Evolutionary conservation across 2,113 vertebrate species (phyloP).

Genomic region (Austrofundulus limnaeus): DNA sequence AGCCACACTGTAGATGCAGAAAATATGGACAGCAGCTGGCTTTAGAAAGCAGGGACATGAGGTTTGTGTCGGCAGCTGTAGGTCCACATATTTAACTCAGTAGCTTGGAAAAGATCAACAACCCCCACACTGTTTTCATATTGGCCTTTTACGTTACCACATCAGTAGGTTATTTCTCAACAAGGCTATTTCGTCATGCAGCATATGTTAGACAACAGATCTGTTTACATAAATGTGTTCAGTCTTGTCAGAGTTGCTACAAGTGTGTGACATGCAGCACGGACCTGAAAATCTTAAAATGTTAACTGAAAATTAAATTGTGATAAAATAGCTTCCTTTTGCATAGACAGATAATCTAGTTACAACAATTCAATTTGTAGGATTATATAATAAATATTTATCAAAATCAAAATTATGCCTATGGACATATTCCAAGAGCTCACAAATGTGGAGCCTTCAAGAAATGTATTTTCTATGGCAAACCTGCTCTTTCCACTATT

Average conservation of each 20-base stretch:
- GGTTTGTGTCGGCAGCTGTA: neutral
- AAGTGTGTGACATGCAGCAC: too few relatives aligned
- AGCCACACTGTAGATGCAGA: neutral
- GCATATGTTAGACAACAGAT: neutral
- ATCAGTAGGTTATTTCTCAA: slow-evolving; percentile 22
- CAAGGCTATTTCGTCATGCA: slow-evolving; percentile 2
- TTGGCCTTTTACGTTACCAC: neutral
- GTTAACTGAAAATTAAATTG: too few relatives aligned
- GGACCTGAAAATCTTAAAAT: slow-evolving; percentile 5
- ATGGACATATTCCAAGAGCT: neutral
- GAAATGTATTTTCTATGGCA: too few relatives aligned
- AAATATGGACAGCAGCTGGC: neutral
- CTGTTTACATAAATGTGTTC: slow-evolving; percentile 5
- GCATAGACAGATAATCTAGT: neutral
- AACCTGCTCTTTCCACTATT: neutral
- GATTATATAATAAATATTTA: neutral
- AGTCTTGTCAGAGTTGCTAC: neutral
- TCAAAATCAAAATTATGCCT: neutral
- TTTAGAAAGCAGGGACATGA: neutral
- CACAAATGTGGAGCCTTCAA: neutral
- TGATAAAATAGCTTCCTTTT: neutral
- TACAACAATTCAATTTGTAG: neutral
- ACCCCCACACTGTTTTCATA: neutral
- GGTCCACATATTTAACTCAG: neutral
- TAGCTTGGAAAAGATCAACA: neutral